Evolutionary conservation across 2,888 invertebrate species (phyloP).

Genomic region (Phortica magna): DNA sequence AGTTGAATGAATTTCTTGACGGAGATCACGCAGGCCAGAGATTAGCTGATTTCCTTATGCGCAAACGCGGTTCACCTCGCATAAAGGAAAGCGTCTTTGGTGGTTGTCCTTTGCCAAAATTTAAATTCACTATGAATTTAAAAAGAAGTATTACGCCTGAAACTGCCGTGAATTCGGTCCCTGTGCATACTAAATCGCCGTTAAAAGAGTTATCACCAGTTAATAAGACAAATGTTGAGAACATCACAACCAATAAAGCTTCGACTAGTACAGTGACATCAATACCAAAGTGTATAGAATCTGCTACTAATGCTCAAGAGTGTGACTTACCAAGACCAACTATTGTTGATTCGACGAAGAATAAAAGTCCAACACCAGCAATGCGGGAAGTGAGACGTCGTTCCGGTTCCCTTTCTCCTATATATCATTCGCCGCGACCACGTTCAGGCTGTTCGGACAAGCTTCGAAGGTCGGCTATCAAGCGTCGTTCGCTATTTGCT

Average conservation of each 20-base stretch:
- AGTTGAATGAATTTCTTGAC: slow-evolving; percentile 8
- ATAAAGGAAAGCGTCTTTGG: slow-evolving; percentile 1
- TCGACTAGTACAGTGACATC: too few species aligned
- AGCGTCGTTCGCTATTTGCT: not conserved
- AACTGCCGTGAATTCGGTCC: not conserved
- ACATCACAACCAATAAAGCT: not conserved
- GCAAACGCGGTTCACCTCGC: not conserved
- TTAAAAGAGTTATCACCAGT: slow-evolving; percentile 4
- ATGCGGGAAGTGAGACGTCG: too few species aligned
- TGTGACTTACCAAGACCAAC: not conserved
- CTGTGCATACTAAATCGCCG: not conserved
- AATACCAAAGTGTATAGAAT: not conserved
- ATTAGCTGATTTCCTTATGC: not conserved
- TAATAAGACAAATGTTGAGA: not conserved
- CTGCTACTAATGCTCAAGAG: not conserved
- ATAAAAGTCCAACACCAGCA: too few species aligned
- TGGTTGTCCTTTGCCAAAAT: not conserved
- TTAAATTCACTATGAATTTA: slow-evolving; percentile 10
- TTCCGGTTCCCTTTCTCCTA: not conserved
- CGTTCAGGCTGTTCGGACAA: not conserved
- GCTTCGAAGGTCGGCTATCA: not conserved
- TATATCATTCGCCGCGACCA: not conserved
- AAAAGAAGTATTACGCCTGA: not conserved
- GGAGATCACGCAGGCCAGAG: not conserved
- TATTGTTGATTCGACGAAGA: not conserved